phyloP scores from a whole-genome alignment of 2,113 vertebrate species.

The Elachura formosa region DNA sequence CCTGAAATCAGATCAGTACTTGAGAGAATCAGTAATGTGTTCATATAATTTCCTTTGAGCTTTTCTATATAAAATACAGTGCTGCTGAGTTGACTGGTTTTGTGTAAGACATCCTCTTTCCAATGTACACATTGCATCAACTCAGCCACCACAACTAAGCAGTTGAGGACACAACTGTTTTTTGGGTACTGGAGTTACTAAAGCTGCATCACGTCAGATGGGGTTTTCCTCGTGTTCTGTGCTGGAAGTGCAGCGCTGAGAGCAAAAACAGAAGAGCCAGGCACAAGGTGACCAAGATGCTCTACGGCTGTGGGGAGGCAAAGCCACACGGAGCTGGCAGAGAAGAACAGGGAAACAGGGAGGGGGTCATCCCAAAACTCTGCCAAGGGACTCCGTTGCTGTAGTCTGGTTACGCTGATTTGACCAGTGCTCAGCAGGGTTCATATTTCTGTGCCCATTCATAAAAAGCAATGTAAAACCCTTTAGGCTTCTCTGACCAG shows the following conservation, averaged over 20 bases:
- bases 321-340: background rate
- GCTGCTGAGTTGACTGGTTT: background rate
- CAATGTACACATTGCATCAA: background rate
- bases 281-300: background rate
- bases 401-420: background rate
- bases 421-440: background rate
- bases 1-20: background rate
- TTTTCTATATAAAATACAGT: background rate
- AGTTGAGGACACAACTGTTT: background rate
- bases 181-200: background rate
- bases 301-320: background rate
- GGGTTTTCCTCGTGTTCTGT: background rate
- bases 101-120: background rate
- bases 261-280: background rate
- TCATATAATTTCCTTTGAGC: constrained; percentile 8
- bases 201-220: background rate
- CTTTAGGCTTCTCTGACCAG: background rate
- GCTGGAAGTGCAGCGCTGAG: background rate
- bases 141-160: background rate
- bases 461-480: background rate
- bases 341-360: background rate
- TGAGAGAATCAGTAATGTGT: background rate
- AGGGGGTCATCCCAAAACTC: background rate
- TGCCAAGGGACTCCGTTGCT: background rate
- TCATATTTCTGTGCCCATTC: background rate